Base-by-base conservation (phyloP, 1,140 invertebrate species). In the Orius insidiosus region DNA sequence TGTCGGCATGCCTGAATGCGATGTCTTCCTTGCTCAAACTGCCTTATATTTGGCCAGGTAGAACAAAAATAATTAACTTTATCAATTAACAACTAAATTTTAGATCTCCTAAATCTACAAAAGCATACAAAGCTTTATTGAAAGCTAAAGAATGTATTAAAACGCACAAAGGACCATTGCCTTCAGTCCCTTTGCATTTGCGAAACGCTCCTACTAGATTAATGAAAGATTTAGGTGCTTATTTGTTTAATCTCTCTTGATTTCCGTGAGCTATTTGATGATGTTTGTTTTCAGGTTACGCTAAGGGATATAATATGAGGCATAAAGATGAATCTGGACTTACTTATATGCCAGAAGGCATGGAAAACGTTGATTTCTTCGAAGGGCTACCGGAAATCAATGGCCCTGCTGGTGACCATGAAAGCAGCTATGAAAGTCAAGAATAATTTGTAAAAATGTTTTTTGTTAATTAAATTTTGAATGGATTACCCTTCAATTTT, bases 1-100 rank as follows among this genome's bases (percentile, higher is more conserved):
- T 47, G 66, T 89, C 15, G 84, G 84, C 11, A 80, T 79, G 76
- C 83, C 83, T 0, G 83, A 87, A 55, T 77, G 78, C 59, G 76
- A 83, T 60, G 75, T 85, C 9, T 58, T 81, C 19, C 60, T 89
- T 9, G 78, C 78, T 3, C 80, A 87, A 56, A 80, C 76, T 55
- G 76, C 75, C 15, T 74, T 76, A 14, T 78, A 86, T 59, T 61
- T 88, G 13, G 77, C 84, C 0, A 65, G 55, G 55, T 58, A 47
- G 36, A 24, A 24, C 7, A 24, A 24, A n/a, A 3, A 24, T 24
- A 24, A 24, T n/a, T n/a, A 24, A 7, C 24, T 4, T 24, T 4
- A 24, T 24, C 3, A 7, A 24, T 4, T 4, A 24, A 24, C 24
- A 24, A 13, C 4, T 4, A 40, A 16, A 34, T 49, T 51, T 38